Base-by-base conservation (phyloP, 2,888 invertebrate species). In the Dicyrtoma fusca region DNA sequence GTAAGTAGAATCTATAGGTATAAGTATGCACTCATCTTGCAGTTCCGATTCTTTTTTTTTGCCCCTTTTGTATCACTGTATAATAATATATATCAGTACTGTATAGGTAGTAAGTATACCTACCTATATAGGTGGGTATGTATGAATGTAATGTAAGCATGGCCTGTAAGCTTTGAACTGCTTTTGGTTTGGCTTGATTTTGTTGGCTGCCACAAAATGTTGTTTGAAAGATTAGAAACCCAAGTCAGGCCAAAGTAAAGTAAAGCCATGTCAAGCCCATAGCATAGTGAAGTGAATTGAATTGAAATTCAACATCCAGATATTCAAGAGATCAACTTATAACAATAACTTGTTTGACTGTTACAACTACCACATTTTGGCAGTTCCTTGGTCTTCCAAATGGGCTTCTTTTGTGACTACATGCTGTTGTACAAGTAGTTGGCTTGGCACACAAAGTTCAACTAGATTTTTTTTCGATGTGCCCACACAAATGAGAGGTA, bases 371-470 rank as follows among this genome's bases (percentile, higher is more conserved):
- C 13, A 21, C 25, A 8, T 23, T 57, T 13, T 34, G 34, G 34
- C 34, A 34, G 34, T 34, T 34, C 34, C 34, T 34, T 34, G 8
- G 49, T n/a, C 49, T n/a, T 49, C 49, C 49, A 3, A 4, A 49
- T 17, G 14, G n/a, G 49, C 4, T n/a, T 13, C 17, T 53, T 21
- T 17, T 21, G 10, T 10, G 8, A 10, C 2, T 53, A 53, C 53
- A 17, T 19, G 19, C 53, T 34, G 34, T 34, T 5, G 34, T 3
- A 5, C 3, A 8, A 34, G 3, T 34, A 34, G 26, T 23, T 57
- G 57, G 25, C 23, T 57, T 65, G 65, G 53, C 65, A 65, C 65
- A 65, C 65, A 65, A 65, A 65, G 65, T 65, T 65, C 65, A 65
- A 65, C 65, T 51, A 65, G 65, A 65, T 51, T 65, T 57, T 57